Conservation (phyloP, 2,888 invertebrate species). For the Capitulum mitella region DNA sequence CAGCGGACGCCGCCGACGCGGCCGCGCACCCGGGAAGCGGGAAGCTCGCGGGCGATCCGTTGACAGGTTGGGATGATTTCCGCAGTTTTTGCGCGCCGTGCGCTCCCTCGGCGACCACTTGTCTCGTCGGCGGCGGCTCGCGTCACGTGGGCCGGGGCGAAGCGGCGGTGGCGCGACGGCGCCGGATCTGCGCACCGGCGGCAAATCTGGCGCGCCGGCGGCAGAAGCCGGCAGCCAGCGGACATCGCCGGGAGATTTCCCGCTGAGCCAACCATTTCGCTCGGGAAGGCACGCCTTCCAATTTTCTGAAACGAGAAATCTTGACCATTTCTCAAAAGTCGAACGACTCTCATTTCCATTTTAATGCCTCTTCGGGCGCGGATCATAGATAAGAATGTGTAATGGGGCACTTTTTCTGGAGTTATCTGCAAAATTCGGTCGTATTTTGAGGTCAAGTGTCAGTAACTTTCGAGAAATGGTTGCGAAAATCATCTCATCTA, state of each 20-base stretch:
- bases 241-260: neutral
- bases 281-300: neutral
- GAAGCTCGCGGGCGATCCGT: neutral
- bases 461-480: neutral
- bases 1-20: neutral
- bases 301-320: neutral
- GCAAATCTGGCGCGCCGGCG: neutral
- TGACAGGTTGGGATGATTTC: conserved; percentile 3
- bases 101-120: neutral
- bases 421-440: neutral
- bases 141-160: neutral
- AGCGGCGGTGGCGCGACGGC: neutral
- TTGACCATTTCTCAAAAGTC: neutral
- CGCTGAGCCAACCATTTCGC: neutral
- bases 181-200: too few species aligned
- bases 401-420: neutral
- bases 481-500: neutral
- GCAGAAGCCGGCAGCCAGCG: neutral
- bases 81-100: conserved; percentile 1
- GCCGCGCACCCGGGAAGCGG: neutral
- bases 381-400: neutral
- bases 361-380: neutral
- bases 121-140: neutral
- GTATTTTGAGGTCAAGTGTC: neutral
- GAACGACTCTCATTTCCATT: conserved; percentile 7